Evolutionary conservation across 2,888 invertebrate species (phyloP), one percentile per base, ranked within the genome.

Genomic region (Apotomis capreana): DNA sequence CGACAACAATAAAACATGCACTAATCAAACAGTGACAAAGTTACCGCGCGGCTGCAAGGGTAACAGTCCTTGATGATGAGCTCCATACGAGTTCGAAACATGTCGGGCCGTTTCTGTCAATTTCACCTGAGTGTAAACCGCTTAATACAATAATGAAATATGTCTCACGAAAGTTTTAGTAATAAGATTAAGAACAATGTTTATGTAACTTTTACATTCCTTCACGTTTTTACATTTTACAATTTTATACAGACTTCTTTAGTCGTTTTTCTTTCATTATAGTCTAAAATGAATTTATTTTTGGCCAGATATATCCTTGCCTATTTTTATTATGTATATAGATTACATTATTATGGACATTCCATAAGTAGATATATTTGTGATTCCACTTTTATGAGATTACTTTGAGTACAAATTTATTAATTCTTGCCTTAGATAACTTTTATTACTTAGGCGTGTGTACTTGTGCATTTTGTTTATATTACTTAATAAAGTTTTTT

Each of bases 401-500:
- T 26, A 26, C 26, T 26, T 26, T 26, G 26, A 26, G 26, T 26
- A 26, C 26, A 26, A 26, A 26, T 26, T 26, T 26, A 26, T 26
- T 26, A 40, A 40, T 40, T 36, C 58, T 44, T 46, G 51, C 13
- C 52, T 59, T 10, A 5, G 44, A 52, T 68, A 26, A 46, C 54
- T 44, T 40, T 26, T 59, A 60, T 12, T 55, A 13, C 3, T 8
- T 62, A 49, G 49, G 40, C 44, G 44, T 60, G 51, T 51, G 55
- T 62, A 15, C 49, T 37, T 64, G 6, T 52, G 13, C 40, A 62
- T 54, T 70, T 64, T 44, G 13, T 40, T 58, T 52, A 49, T 46
- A 44, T 52, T 12, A 49, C n/a, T 52, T 9, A 70, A 65, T 65
- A 70, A 70, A 70, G 54, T 59, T 65, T 63, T 55, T 37, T 44